Evolutionary conservation across 2,113 vertebrate species (phyloP), one percentile per base, ranked within the genome.

Genomic region (Zosterops lateralis): DNA sequence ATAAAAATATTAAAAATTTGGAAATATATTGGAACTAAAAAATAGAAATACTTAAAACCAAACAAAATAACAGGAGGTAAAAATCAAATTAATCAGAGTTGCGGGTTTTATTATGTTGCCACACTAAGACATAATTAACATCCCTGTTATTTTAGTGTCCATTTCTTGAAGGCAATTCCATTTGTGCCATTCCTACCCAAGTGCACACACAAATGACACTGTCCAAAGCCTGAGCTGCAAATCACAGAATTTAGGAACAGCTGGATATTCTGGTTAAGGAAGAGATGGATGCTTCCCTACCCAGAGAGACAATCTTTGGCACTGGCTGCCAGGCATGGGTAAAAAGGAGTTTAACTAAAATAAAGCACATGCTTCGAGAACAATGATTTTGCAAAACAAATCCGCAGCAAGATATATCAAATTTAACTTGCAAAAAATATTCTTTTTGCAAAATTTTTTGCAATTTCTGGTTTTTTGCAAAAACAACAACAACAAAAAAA

Each of bases 361-460:
- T 4, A 70, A 93, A 71, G 66, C 15, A 9, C 9, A 9, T 0
- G 0, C n/a, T 5, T 4, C 0, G 3, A 60, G 80, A 66, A 64
- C 0, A 1, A 57, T 1, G 13, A 51, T 58, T 80, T 28, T 8
- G 38, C 64, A 42, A 19, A 36, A n/a, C 11, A 4, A 51, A 51
- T 58, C 47, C 11, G 10, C 13, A 36, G 34, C 57, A 36, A 19
- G 20, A 26, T n/a, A 22, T 51, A 26, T 14, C 47, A 34, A 64
- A 42, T 61, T 19, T 26, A 58, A 61, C 67, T n/a, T 1, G 2
- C 19, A 60, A 53, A 88, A 75, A 42, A 18, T 8, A 53, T 25
- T 61, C 34, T 28, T 61, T 61, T 61, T 14, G 36, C 36, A 40
- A 61, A 32, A 3, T 5, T 79, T 20, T 48, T 40, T 32, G 25